These are phyloP conservation scores for Daubentonia madagascariensis DNA, from an alignment of 2,113 vertebrate genomes.

Conservation along the genomic window DNA sequence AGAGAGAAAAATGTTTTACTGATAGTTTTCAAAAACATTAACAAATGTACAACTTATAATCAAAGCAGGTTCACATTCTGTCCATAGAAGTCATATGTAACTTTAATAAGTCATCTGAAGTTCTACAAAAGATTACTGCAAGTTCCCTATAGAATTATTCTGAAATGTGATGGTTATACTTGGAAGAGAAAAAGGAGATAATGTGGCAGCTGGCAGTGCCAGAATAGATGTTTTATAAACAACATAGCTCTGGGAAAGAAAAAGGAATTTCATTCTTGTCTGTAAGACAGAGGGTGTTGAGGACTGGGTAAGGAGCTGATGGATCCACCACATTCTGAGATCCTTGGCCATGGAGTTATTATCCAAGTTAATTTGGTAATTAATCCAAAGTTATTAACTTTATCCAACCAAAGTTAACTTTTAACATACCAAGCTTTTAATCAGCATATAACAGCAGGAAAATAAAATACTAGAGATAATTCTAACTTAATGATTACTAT, in stretches of 20 bases:
- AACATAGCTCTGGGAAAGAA: not conserved
- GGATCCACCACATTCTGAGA: not conserved
- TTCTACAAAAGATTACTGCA: not conserved
- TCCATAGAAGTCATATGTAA: not conserved
- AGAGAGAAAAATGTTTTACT: conserved; percentile 14
- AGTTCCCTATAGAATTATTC: not conserved
- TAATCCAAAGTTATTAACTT: no score
- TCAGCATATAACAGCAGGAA: not conserved
- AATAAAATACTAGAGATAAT: not conserved
- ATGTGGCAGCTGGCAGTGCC: not conserved
- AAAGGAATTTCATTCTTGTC: not conserved
- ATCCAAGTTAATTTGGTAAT: no score
- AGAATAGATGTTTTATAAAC: not conserved
- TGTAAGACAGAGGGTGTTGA: not conserved
- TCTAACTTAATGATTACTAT: conserved; percentile 13
- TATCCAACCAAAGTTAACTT: no score
- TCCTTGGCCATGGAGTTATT: not conserved
- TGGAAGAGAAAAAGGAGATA: not conserved
- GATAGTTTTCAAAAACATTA: conserved; percentile 32
- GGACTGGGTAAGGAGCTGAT: not conserved
- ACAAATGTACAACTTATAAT: conserved; percentile 26
- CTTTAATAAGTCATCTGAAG: not conserved
- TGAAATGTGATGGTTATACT: not conserved
- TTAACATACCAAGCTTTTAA: conserved; percentile 10
- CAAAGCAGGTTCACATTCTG: conserved; percentile 23